Conservation (phyloP, 1,140 invertebrate species). For the Leptestheria dahalacensis region DNA sequence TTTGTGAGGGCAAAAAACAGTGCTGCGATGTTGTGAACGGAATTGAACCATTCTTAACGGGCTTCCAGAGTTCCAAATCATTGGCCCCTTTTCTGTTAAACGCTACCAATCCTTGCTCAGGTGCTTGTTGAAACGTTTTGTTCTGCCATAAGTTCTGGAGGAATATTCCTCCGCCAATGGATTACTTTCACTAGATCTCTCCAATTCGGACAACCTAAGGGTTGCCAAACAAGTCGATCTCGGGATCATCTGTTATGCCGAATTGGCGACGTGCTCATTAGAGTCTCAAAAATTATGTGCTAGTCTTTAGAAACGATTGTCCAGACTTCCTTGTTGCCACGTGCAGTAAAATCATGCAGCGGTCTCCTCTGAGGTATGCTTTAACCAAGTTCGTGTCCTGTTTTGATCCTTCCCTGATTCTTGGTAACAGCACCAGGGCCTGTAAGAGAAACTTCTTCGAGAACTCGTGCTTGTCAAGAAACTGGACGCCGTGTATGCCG, state of each 20-base stretch:
- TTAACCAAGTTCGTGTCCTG: neutral
- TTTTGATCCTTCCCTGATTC: neutral
- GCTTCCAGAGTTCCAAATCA: neutral
- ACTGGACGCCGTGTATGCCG: neutral
- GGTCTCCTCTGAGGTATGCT: neutral
- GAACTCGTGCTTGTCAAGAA: neutral
- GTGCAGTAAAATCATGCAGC: neutral
- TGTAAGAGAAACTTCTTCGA: neutral
- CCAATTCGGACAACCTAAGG: neutral
- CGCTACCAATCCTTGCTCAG: neutral
- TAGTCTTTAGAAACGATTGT: neutral
- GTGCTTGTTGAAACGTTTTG: neutral
- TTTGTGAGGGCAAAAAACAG: slow-evolving; percentile 3
- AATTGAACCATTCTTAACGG: neutral
- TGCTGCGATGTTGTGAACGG: neutral
- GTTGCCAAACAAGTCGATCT: neutral
- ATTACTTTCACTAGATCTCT: neutral
- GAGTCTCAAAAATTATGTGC: neutral
- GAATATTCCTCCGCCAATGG: neutral
- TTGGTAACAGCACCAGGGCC: neutral
- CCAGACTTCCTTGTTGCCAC: neutral
- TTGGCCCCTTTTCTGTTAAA: neutral
- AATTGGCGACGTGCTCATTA: neutral
- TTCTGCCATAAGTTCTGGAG: neutral
- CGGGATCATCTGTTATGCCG: neutral